These are phyloP conservation scores for rat (Rattus norvegicus) DNA, from an alignment of 2,113 vertebrate genomes.

Conservation along the genomic window DNA sequence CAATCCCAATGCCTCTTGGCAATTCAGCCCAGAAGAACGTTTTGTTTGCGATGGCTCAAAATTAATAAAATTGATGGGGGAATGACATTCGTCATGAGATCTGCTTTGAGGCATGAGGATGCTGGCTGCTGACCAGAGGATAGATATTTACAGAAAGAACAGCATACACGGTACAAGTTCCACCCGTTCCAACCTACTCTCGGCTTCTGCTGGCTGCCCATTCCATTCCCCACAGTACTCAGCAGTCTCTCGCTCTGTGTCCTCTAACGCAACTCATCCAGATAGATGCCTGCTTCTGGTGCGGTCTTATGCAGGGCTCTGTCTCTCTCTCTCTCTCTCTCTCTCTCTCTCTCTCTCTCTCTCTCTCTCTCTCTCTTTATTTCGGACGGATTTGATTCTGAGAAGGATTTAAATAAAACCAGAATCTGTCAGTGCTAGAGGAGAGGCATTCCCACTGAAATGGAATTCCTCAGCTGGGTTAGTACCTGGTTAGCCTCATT, in stretches of 20 bases:
- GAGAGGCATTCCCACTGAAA: constrained; percentile 64
- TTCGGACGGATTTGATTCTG: constrained; percentile 46
- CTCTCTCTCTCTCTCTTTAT: constrained; percentile 55
- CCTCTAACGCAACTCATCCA: neutral
- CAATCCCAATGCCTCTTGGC: neutral
- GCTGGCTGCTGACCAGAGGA: neutral
- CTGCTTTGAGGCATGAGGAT: constrained; percentile 33
- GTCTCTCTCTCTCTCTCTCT: neutral
- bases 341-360: too few relatives aligned
- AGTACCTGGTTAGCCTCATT: constrained; percentile 69
- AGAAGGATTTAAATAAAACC: constrained; percentile 82
- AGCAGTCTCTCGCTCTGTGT: neutral
- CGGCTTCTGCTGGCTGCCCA: neutral
- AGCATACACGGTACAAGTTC: neutral
- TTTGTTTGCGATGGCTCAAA: neutral
- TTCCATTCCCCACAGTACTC: neutral
- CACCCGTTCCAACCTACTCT: neutral
- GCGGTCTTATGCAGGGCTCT: neutral
- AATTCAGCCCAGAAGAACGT: neutral
- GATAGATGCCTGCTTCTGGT: neutral
- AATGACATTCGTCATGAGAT: neutral
- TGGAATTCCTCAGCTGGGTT: constrained; percentile 72
- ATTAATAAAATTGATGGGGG: neutral
- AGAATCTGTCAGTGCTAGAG: constrained; percentile 53
- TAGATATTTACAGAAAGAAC: constrained; percentile 44